A percentile compares a stretch with the other conserved stretches of the same genome.
Conservation (phyloP, 1,140 invertebrate species). For the Leucophenga varia region DNA sequence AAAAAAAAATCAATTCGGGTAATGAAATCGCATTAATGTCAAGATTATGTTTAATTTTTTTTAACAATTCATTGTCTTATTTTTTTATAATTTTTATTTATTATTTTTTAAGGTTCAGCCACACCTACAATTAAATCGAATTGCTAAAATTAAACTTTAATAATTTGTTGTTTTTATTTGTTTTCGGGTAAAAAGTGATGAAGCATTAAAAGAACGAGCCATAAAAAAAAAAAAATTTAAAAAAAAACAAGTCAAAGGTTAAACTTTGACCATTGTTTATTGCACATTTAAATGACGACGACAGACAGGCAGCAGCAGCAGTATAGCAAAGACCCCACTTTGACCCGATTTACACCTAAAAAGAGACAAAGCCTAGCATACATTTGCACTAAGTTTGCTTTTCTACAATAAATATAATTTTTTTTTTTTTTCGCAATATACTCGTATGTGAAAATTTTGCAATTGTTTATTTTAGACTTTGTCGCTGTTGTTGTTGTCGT, state of each 20-base stretch:
- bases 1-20: slow-evolving; percentile 9
- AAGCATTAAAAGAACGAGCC: no score
- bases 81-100: neutral
- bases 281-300: no score
- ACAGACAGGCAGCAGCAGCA: no score
- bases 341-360: neutral
- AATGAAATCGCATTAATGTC: slow-evolving; percentile 31
- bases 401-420: neutral
- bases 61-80: no score
- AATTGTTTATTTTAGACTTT: neutral
- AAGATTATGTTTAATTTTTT: slow-evolving; percentile 25
- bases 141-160: slow-evolving; percentile 25
- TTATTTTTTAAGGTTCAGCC: slow-evolving; percentile 4
- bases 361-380: neutral
- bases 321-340: no score
- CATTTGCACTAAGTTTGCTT: neutral
- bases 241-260: no score
- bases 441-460: neutral
- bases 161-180: no score
- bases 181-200: no score
- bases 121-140: slow-evolving; percentile 13
- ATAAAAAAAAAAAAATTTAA: slow-evolving; percentile 4
- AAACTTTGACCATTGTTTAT: no score
- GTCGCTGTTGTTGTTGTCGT: neutral
- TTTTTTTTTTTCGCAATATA: slow-evolving; percentile 20